phyloP scores from a whole-genome alignment of 2,797 vertebrate genomes.

The Trachurus trachurus region DNA sequence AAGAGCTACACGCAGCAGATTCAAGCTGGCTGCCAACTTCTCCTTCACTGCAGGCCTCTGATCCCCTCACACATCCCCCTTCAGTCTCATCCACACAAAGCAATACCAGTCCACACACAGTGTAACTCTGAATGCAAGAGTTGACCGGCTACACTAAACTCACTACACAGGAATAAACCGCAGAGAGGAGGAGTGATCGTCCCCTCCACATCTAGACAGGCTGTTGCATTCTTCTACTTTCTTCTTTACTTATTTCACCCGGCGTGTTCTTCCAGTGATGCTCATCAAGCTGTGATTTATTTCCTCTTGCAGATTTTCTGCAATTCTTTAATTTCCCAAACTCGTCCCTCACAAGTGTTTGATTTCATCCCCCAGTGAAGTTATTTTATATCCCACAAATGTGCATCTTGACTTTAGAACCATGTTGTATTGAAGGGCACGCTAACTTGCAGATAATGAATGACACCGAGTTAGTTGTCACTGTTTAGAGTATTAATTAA shows the following conservation, averaged over 20 bases:
- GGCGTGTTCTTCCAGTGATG: neutral
- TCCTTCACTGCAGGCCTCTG: conserved; percentile 89
- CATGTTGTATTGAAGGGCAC: conserved; percentile 16
- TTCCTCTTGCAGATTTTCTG: conserved; percentile 77
- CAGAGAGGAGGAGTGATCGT: conserved; percentile 29
- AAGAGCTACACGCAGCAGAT: conserved; percentile 90
- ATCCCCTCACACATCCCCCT: conserved; percentile 17
- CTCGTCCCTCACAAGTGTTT: conserved; percentile 35
- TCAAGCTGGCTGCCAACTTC: conserved; percentile 96
- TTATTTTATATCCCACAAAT: conserved; percentile 18
- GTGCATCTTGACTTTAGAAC: conserved; percentile 45
- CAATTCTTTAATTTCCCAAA: conserved; percentile 72
- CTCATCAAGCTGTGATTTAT: conserved; percentile 59
- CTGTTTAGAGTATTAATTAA: conserved; percentile 43
- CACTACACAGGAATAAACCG: conserved; percentile 20
- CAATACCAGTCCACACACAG: conserved; percentile 24
- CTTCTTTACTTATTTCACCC: conserved; percentile 27
- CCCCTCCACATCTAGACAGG: conserved; percentile 21
- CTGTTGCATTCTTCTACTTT: conserved; percentile 45
- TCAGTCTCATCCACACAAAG: neutral
- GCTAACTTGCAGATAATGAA: conserved; percentile 10
- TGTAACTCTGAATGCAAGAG: conserved; percentile 73
- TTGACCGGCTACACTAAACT: conserved; percentile 57
- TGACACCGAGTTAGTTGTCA: conserved; percentile 72
- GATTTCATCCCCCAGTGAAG: conserved; percentile 31